Conservation (phyloP, 1,140 invertebrate genomes). For the Penaeus indicus region DNA sequence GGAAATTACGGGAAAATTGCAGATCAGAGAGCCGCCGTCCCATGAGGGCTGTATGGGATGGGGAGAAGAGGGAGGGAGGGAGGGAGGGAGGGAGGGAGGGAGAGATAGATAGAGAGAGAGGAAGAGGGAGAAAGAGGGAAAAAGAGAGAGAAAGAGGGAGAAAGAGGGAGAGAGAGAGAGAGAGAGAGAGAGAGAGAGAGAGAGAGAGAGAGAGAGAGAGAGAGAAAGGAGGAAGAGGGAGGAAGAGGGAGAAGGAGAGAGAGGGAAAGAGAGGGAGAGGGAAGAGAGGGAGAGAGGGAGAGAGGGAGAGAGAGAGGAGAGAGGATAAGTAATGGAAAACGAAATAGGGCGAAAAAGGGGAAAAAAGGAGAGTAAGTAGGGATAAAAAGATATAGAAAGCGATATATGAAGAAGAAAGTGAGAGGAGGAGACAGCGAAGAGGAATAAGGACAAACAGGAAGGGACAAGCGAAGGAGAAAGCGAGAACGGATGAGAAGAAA, state of each 20-base stretch:
- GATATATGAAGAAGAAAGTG: not conserved
- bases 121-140: constrained; percentile 9
- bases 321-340: not conserved
- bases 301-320: not conserved
- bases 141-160: constrained; percentile 6
- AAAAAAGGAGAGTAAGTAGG: too few relatives aligned
- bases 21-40: constrained; percentile 22
- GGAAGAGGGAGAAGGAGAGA: not conserved
- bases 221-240: not conserved
- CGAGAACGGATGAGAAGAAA: not conserved
- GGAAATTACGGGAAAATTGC: constrained; percentile 32
- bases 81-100: not conserved
- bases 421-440: too few relatives aligned
- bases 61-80: not conserved
- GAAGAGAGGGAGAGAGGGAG: not conserved
- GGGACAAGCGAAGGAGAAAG: too few relatives aligned
- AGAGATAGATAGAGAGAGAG: not conserved
- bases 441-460: too few relatives aligned
- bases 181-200: not conserved
- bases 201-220: not conserved
- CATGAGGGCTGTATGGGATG: not conserved
- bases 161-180: not conserved
- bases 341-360: not conserved
- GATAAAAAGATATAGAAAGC: not conserved
- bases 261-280: not conserved